Base-by-base conservation (phyloP, 2,797 vertebrate genomes). In the Lophius americanus region DNA sequence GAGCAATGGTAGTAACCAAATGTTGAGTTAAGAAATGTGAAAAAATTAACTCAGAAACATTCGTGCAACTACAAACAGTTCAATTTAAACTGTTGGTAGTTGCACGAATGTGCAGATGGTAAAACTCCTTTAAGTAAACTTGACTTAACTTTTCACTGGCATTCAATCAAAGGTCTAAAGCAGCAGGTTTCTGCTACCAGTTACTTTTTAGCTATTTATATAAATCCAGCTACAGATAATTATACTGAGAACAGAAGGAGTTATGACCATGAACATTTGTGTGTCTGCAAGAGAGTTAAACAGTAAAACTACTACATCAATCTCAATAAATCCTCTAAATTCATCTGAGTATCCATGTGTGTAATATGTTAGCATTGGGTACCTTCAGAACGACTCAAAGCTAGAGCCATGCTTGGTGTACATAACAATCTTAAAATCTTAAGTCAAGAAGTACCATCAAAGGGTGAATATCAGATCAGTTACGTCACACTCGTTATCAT, bases 211-310 rank as follows among this genome's bases (percentile, higher is more conserved):
- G 8, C 13, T 32, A 48, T 57, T 56, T 46, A n/a, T 42, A 32
- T 38, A 54, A 39, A 39, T 41, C 42, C 50, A 66, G 23, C 23
- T 23, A 36, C 53, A 72, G 43, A 74, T 64, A 41, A 52, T 2
- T 42, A 2, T 4, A 35, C 6, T 42, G 41, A 33, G 4, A 57
- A 44, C 4, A 35, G 64, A n/a, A 73, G 43, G 46, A 78, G 38
- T 41, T 70, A 36, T 63, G 79, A 87, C 85, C 86, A 75, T 83
- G 61, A 71, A 76, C 62, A 81, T 39, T 59, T 13, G 36, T 61
- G 68, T 55, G 36, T 57, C 56, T 78, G 70, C 88, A 82, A 75
- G 68, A 77, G 70, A 86, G 81, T 73, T 80, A 79, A 64, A 64
- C 62, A 38, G 63, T 38, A 46, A 56, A 51, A 70, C 43, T 10